Evolutionary conservation across 2,888 invertebrate species (phyloP), one percentile per base, ranked within the genome.

Genomic region (Tortricodes alternella): DNA sequence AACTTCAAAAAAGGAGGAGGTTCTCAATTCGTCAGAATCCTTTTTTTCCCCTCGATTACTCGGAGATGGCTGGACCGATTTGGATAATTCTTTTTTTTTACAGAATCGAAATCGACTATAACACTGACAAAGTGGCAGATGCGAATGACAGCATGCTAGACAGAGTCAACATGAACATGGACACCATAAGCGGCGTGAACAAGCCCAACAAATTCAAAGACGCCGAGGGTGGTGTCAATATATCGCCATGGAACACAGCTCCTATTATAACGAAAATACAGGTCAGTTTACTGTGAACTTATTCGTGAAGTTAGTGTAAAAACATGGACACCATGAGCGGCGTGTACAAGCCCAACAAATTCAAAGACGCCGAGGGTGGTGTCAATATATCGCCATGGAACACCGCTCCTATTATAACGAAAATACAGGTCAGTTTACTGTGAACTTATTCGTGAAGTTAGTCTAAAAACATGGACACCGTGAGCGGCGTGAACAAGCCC

Each of bases 81-180:
- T 15, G 7, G 15, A 7, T 15, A 16, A 16, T 1, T 16, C 16
- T 18, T 7, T 56, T 55, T 51, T 15, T 61, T 52, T 39, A 44
- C 59, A 84, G 83, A 56, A 64, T 76, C 59, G 78, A 82, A 32
- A 61, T 69, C 51, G 78, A 82, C 53, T 65, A 67, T 56, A 87
- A 85, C 59, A 73, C 66, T n/a, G 97, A 98, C 60, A 91, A 95
- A 66, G 74, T 98, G 8, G 89, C 95, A 19, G 97, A 97, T 69
- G 93, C 94, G 9, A 98, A 97, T 85, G 98, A 98, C 83, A 91
- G 92, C 41, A 92, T 97, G 58, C 85, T 98, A 44, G 98, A 98
- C 74, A 92, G 94, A 72, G 94, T 96, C 46, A 95, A 95, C 73
- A 93, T 93, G 65, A 90, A 92, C 71, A 91, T 96, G 65, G 96